These are phyloP conservation scores for Alligator sinensis DNA, from an alignment of 2,113 vertebrate genomes.

Conservation along the genomic window DNA sequence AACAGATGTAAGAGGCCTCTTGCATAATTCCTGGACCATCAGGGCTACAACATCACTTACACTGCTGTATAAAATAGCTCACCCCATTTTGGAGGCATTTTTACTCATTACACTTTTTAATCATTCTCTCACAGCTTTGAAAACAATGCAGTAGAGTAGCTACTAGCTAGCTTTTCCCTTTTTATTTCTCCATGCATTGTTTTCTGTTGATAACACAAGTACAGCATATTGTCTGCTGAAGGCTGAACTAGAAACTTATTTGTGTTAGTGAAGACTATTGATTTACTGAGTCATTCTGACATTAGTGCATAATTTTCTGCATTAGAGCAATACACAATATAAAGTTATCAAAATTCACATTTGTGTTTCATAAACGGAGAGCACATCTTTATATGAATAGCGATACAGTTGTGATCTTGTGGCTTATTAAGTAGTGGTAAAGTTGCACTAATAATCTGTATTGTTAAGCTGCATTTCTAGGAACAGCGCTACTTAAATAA, in stretches of 20 bases:
- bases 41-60: no score
- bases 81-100: rapidly evolving
- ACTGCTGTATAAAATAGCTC: rapidly evolving
- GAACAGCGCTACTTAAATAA: not conserved
- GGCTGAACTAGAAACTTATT: not conserved
- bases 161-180: not conserved
- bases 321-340: constrained; percentile 15
- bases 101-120: not conserved
- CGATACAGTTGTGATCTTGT: not conserved
- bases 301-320: constrained; percentile 25
- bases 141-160: rapidly evolving
- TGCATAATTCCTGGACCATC: no score
- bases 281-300: not conserved
- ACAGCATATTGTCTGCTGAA: not conserved
- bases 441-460: not conserved
- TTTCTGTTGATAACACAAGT: not conserved
- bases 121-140: not conserved
- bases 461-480: constrained; percentile 32
- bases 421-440: not conserved
- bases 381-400: not conserved
- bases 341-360: constrained; percentile 8
- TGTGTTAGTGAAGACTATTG: constrained; percentile 30
- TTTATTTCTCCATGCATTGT: not conserved
- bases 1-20: no score
- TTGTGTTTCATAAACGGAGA: constrained; percentile 31